Evolutionary conservation across 1,140 invertebrate genomes (phyloP).

Genomic region (Pseudomyrmex flavicornis): DNA sequence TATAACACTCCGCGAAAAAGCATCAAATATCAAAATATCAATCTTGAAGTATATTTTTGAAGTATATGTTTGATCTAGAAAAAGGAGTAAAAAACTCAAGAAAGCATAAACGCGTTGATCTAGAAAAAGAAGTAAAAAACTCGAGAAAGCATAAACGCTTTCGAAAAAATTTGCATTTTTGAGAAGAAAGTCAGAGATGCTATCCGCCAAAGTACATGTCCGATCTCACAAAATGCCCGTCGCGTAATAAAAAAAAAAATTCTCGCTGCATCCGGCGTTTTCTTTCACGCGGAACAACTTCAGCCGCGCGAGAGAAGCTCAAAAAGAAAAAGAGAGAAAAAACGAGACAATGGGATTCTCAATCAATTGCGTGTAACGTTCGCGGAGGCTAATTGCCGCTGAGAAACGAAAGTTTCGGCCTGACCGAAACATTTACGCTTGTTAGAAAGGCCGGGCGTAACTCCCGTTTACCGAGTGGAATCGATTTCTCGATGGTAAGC

Average conservation of each 20-base stretch:
- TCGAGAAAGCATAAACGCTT: too few species aligned
- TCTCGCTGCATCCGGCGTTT: constrained; percentile 1
- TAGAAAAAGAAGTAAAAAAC: too few species aligned
- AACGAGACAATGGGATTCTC: constrained; percentile 44
- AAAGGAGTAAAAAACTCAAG: too few species aligned
- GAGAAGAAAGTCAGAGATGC: neutral
- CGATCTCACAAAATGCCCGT: constrained; percentile 42
- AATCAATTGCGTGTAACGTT: constrained; percentile 48
- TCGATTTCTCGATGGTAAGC: constrained; percentile 76
- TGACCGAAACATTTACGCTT: constrained; percentile 27
- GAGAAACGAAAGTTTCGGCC: constrained; percentile 74
- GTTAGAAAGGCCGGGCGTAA: constrained; percentile 68
- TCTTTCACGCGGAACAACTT: constrained; percentile 40
- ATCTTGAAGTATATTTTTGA: too few species aligned
- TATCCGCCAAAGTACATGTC: neutral
- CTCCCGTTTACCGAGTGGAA: constrained; percentile 71
- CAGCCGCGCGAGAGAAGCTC: neutral
- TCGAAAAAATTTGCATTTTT: neutral
- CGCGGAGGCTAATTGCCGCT: constrained; percentile 49
- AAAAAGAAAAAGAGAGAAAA: constrained; percentile 23
- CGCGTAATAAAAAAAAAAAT: constrained; percentile 23
- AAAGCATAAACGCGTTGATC: too few species aligned
- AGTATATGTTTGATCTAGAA: too few species aligned
- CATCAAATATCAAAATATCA: too few species aligned
- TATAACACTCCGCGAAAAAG: too few species aligned